Evolutionary conservation across 2,888 invertebrate species (phyloP), one percentile per base, ranked within the genome.

Genomic region (Heliconius ethilla): DNA sequence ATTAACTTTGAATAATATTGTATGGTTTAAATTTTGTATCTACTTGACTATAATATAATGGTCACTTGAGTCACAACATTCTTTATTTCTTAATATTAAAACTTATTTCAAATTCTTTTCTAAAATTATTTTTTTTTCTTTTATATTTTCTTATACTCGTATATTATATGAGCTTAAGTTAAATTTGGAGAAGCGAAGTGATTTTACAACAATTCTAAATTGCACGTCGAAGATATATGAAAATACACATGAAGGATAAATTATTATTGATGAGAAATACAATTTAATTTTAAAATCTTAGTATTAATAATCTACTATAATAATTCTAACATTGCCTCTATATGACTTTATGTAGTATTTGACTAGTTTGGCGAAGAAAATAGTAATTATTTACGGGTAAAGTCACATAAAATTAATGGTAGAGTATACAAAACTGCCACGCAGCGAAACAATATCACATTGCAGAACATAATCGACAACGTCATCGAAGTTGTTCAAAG

Each of bases 391-490:
- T 63, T 69, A 75, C 75, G 81, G 77, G 78, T 78, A 79, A 65
- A 79, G 73, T 70, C 27, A 76, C 25, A 70, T 33, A 77, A 78
- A 75, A 76, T 70, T 29, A 76, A 76, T 59, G 18, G 11, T 74
- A 63, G 40, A 63, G 29, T 74, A n/a, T 62, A 78, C 66, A 75
- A 67, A 70, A 85, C 87, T 86, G 85, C 87, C 81, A 85, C 84
- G 86, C 84, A 86, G 86, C 80, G 80, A 83, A 85, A 81, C 70
- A 82, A 82, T 81, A 82, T 80, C 82, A 80, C 78, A 80, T 76
- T 27, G 62, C 73, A 69, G 59, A 79, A 77, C 40, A 51, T 67
- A 66, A 72, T 63, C 70, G 37, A 63, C 37, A 51, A 29, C 25
- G 70, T 70, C 76, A 77, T 70, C 67, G 65, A 75, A 67, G 59